These are phyloP conservation scores for Lophius piscatorius DNA, from an alignment of 2,113 vertebrate species.

Conservation along the genomic window DNA sequence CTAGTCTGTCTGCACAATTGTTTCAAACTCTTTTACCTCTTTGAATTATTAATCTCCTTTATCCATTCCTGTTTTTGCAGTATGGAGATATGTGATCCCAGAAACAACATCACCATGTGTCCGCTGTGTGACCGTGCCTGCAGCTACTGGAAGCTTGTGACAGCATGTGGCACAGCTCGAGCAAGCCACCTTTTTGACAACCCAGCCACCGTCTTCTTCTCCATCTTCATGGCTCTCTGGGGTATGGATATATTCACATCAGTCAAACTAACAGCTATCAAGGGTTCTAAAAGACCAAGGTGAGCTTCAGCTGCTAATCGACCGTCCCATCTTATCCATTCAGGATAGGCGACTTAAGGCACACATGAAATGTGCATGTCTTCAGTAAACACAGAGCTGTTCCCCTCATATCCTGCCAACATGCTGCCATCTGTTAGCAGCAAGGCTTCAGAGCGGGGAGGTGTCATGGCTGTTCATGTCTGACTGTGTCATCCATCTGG, in stretches of 20 bases:
- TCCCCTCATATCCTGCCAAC: constrained; percentile 33
- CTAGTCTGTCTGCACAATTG: not conserved
- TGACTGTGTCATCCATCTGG: constrained; percentile 33
- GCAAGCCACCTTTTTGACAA: constrained; percentile 99
- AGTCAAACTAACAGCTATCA: too few species aligned
- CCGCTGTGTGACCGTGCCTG: constrained; percentile 93
- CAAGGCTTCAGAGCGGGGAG: constrained; percentile 23
- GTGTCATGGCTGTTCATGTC: constrained; percentile 18
- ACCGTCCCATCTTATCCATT: too few species aligned
- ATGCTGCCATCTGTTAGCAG: constrained; percentile 44
- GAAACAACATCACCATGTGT: constrained; percentile 97
- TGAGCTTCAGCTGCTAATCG: too few species aligned
- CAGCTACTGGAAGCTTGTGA: constrained; percentile 94
- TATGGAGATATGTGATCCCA: constrained; percentile 96
- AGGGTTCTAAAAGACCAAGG: too few species aligned
- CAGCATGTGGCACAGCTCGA: constrained; percentile 90
- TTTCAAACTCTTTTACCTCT: not conserved
- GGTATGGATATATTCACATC: constrained; percentile 76
- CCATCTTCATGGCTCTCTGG: constrained; percentile 98
- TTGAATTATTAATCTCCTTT: not conserved
- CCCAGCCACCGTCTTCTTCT: constrained; percentile 95
- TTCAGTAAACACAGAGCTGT: not conserved
- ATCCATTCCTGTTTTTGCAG: constrained; percentile 66
- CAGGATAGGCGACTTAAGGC: too few species aligned
- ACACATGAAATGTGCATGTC: too few species aligned